Percentiles rank a stretch among this genome's conserved stretches.
Conservation (phyloP, 2,113 vertebrate genomes). For the Rhombomys opimus region DNA sequence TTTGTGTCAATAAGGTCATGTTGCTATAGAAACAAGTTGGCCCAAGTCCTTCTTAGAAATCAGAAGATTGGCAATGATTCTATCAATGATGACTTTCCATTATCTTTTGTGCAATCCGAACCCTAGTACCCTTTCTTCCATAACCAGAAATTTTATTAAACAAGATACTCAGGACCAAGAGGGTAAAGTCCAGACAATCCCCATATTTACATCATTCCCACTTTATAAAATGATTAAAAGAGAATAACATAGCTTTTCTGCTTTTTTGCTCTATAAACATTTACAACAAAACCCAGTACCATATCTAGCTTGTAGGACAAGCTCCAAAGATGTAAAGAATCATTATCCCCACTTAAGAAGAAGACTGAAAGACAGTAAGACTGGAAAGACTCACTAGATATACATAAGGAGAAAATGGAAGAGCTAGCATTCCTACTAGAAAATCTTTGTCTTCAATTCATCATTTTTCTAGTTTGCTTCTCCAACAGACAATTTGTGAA, state of each 20-base stretch:
- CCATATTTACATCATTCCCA: rapidly evolving
- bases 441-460: not conserved
- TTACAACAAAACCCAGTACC: not conserved
- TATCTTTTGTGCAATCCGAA: not conserved
- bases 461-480: not conserved
- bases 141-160: constrained; percentile 10
- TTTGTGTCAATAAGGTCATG: not conserved
- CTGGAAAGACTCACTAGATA: not conserved
- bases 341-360: not conserved
- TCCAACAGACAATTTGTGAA: not conserved
- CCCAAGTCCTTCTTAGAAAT: not conserved
- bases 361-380: not conserved
- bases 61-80: not conserved
- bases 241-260: not conserved
- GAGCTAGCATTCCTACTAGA: not conserved
- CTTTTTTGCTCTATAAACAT: not conserved
- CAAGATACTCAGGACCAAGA: not conserved
- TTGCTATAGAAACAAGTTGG: not conserved
- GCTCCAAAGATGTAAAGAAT: not conserved
- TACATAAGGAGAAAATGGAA: not conserved
- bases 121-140: not conserved
- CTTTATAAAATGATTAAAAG: not conserved
- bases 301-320: not conserved
- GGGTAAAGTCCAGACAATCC: not conserved
- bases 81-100: not conserved